Base-by-base conservation (phyloP, 2,888 invertebrate genomes). In the Aromia moschata region DNA sequence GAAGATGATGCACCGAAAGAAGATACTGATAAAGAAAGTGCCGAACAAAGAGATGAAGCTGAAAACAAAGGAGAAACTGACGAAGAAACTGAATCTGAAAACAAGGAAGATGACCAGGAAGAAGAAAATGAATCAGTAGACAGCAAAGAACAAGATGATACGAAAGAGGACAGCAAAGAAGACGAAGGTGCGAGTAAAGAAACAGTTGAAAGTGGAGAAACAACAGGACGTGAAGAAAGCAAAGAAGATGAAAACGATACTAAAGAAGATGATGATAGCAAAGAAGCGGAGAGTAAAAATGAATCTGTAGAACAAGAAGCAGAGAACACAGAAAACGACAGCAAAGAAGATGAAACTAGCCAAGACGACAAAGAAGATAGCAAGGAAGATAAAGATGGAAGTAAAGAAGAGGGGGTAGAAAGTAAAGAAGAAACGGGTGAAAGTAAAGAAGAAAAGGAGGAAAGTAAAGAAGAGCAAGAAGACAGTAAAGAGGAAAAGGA, bases 1-100 rank as follows among this genome's bases (percentile, higher is more conserved):
- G 80, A 79, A 71, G 79, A 79, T 72, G 82, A 80, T 68, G 80
- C 81, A 60, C 79, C 78, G 14, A 75, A 75, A 31, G 75, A 64
- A 74, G 72, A 62, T 72, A 75, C 58, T 52, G 68, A 56, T 56
- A 44, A 41, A 44, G 58, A 58, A 17, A 60, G 56, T 38, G 18
- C 33, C 36, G 20, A 53, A 46, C 30, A 31, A 33, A 16, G 11
- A 46, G 36, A 15, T 20, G 61, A 61, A 17, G 60, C 43, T 52
- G 63, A 70, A 37, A 68, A 49, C 43, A 67, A 69, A 46, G 68
- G 77, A 51, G 54, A 59, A n/a, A n/a, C n/a, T 37, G 46, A 59
- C 16, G 55, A 47, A 17, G 43, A 20, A n/a, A 51, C 38, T 18
- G 18, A 61, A 36, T 33, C 53, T 31, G 64, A 59, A 12, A 59